Evolutionary conservation across 2,888 invertebrate species (phyloP), one percentile per base, ranked within the genome.

Genomic region (Siphonodentalium dalli): DNA sequence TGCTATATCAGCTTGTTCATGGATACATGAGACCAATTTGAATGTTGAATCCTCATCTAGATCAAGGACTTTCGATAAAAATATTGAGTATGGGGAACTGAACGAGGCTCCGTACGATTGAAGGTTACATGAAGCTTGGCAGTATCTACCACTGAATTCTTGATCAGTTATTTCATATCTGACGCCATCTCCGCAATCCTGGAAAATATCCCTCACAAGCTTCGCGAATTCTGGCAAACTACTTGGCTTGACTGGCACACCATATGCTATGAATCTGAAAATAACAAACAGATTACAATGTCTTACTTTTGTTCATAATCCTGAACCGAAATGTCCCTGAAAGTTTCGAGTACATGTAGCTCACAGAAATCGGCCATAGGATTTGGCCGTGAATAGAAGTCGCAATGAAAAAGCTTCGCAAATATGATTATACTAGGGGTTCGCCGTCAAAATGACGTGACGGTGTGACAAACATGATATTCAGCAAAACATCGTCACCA

Each of bases 91-190:
- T 1, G 73, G 73, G 1, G 72, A 71, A 29, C 68, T 44, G 6
- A 48, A 51, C 24, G 64, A 65, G 2, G 68, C 53, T 11, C 69
- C 65, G 48, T 69, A 76, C 9, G 70, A 63, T 58, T 76, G 75
- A 6, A 74, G 66, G 41, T 76, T 76, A 51, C 75, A 76, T 6
- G 74, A 66, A 7, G 74, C 74, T 52, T 76, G 75, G 43, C 66
- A 72, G 45, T 68, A 76, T 1, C 75, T 64, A 2, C 73, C 73
- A 39, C 71, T 71, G 49, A 74, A 74, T 48, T 76, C 75, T 1
- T 59, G 63, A n/a, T 71, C 67, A 1, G 60, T 70, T 40, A 76
- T 72, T 3, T 65, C 57, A 26, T 69, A 73, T 29, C 33, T 62
- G 9, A 72, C 38, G 2, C 67, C 69, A 34, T 64, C 64, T 1